These are phyloP conservation scores for Agrotis segetum DNA, from an alignment of 2,888 invertebrate genomes.

Conservation along the genomic window DNA sequence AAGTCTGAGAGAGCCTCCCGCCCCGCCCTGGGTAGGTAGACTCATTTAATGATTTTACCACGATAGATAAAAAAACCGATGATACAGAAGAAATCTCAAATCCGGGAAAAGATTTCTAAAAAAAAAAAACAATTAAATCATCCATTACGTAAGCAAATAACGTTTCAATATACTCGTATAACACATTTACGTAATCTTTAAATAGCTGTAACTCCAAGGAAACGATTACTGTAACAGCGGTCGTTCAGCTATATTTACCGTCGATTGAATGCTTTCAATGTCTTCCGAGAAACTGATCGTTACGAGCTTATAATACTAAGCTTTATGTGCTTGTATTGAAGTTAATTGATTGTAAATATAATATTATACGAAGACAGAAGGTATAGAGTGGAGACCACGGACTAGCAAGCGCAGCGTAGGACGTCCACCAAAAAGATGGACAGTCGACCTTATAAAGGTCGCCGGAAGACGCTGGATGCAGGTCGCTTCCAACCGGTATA, in stretches of 20 bases:
- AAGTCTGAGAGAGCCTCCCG: too few species aligned
- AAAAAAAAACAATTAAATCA: conserved; percentile 23
- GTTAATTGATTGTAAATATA: conserved; percentile 1
- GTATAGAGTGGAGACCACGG: too few species aligned
- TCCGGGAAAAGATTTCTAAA: too few species aligned
- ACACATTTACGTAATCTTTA: conserved; percentile 3
- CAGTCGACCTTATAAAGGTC: too few species aligned
- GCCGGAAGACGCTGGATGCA: too few species aligned
- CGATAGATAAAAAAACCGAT: too few species aligned
- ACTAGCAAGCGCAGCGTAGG: too few species aligned
- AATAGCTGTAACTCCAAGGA: conserved; percentile 6
- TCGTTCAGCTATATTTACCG: conserved; percentile 14
- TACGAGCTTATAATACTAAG: conserved; percentile 4
- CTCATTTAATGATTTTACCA: too few species aligned
- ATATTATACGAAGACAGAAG: not conserved
- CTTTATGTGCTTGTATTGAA: conserved; percentile 8
- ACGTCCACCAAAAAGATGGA: too few species aligned
- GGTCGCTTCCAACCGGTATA: too few species aligned
- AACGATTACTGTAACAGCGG: not conserved
- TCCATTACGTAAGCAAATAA: not conserved
- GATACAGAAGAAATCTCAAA: too few species aligned
- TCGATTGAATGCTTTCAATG: conserved; percentile 4
- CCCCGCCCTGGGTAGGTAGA: too few species aligned
- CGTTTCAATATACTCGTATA: conserved; percentile 20
- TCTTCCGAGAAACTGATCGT: conserved; percentile 28